Evolutionary conservation across 2,113 vertebrate genomes (phyloP).

Genomic region (Carassius auratus): DNA sequence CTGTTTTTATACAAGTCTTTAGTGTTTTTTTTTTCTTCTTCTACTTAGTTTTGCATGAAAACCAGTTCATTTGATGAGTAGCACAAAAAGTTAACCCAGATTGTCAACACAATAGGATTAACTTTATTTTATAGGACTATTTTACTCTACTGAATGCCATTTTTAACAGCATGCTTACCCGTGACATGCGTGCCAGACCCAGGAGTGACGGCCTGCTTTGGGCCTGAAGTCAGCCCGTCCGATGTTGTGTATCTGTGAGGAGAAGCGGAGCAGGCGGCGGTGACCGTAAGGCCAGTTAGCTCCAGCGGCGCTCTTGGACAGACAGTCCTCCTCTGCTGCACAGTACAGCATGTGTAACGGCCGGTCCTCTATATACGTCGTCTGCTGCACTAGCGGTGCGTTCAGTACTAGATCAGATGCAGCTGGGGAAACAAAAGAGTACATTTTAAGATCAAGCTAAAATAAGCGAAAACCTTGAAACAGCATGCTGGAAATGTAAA

Average conservation of each 20-base stretch:
- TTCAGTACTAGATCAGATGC: slow-evolving; percentile 93
- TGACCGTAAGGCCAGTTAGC: slow-evolving; percentile 98
- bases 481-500: not conserved
- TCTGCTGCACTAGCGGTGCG: slow-evolving; percentile 89
- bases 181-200: slow-evolving; percentile 98
- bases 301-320: slow-evolving; percentile 84
- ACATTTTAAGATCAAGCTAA: not conserved
- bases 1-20: not conserved
- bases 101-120: not conserved
- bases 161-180: slow-evolving; percentile 73
- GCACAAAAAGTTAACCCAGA: not conserved
- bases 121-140: too few species aligned
- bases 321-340: slow-evolving; percentile 92
- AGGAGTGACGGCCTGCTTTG: slow-evolving; percentile 94
- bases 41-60: not conserved
- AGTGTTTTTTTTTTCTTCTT: not conserved
- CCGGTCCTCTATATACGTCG: slow-evolving; percentile 94
- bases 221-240: slow-evolving; percentile 95
- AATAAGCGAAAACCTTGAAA: not conserved
- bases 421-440: slow-evolving; percentile 70
- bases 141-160: too few species aligned
- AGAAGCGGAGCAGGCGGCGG: slow-evolving; percentile 94
- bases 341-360: slow-evolving; percentile 98
- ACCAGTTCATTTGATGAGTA: not conserved
- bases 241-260: slow-evolving; percentile 96